Evolutionary conservation across 2,888 invertebrate species (phyloP).

Genomic region (Rhogogaster chlorosoma): DNA sequence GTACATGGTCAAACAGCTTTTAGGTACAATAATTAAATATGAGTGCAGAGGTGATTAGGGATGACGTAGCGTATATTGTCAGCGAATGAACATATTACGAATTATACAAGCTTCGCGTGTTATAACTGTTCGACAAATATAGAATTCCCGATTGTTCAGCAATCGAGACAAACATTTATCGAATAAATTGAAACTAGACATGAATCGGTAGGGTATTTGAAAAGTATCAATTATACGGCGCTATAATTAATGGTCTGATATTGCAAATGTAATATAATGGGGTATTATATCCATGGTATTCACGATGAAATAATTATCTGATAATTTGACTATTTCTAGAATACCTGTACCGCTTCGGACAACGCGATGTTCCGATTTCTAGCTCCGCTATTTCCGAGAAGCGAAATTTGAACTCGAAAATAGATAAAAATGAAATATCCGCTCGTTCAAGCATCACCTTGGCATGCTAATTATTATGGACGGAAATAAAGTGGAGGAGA

Average conservation of each 20-base stretch:
- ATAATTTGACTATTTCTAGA: neutral
- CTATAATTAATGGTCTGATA: neutral
- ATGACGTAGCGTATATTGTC: neutral
- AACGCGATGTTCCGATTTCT: neutral
- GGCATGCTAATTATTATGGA: constrained; percentile 32
- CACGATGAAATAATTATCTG: neutral
- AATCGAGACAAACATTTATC: constrained; percentile 37
- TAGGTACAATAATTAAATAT: neutral
- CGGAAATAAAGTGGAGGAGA: neutral
- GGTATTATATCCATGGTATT: neutral
- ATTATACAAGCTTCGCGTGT: neutral
- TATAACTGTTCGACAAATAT: constrained; percentile 28
- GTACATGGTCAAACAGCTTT: neutral
- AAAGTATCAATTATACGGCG: neutral
- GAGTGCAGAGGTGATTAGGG: neutral
- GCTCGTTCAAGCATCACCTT: neutral
- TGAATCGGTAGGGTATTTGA: neutral
- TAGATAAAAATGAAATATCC: neutral
- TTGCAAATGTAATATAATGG: neutral
- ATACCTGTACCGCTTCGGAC: neutral
- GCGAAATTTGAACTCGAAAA: neutral
- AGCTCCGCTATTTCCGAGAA: neutral
- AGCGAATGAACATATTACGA: neutral
- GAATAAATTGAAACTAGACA: constrained; percentile 8
- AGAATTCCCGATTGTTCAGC: constrained; percentile 21